A percentile compares a stretch with the other conserved stretches of the same genome.
Evolutionary conservation across 2,888 invertebrate genomes (phyloP).

Genomic region (Erebia epiphron): DNA sequence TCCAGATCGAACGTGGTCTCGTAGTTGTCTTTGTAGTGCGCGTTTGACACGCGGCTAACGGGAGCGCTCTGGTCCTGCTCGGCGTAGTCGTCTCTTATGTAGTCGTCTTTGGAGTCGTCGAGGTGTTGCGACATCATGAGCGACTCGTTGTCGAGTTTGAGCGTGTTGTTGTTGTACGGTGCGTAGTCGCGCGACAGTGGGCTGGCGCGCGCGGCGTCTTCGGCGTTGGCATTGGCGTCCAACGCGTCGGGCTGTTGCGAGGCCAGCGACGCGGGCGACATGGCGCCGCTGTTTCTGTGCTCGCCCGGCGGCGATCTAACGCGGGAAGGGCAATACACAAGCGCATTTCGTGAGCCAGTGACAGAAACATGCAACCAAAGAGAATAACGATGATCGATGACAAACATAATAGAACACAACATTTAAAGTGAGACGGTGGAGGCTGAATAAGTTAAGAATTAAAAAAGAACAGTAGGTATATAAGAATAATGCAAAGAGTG

Average conservation of each 20-base stretch:
- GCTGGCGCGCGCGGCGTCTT: slow-evolving; percentile 70
- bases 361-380: slow-evolving; percentile 78
- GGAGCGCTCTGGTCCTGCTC: slow-evolving; percentile 64
- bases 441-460: slow-evolving; percentile 41
- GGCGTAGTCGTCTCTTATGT: slow-evolving; percentile 65
- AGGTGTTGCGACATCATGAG: slow-evolving; percentile 71
- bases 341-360: slow-evolving; percentile 80
- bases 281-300: slow-evolving; percentile 63
- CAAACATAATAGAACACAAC: slow-evolving; percentile 58
- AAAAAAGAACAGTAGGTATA: slow-evolving; percentile 49
- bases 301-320: slow-evolving; percentile 78
- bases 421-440: slow-evolving; percentile 54
- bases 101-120: slow-evolving; percentile 71
- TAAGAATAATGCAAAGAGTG: slow-evolving; percentile 42
- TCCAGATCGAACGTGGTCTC: slow-evolving; percentile 95
- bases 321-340: slow-evolving; percentile 68
- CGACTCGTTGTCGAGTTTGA: slow-evolving; percentile 77
- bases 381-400: slow-evolving; percentile 63
- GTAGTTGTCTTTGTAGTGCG: slow-evolving; percentile 87
- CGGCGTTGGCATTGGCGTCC: slow-evolving; percentile 58
- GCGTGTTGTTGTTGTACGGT: slow-evolving; percentile 76
- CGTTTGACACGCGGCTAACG: slow-evolving; percentile 60
- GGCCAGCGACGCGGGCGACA: slow-evolving; percentile 71
- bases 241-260: slow-evolving; percentile 61
- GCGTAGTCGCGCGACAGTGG: slow-evolving; percentile 83